Conservation (phyloP, 2,888 invertebrate species). For the Noctua fimbriata region DNA sequence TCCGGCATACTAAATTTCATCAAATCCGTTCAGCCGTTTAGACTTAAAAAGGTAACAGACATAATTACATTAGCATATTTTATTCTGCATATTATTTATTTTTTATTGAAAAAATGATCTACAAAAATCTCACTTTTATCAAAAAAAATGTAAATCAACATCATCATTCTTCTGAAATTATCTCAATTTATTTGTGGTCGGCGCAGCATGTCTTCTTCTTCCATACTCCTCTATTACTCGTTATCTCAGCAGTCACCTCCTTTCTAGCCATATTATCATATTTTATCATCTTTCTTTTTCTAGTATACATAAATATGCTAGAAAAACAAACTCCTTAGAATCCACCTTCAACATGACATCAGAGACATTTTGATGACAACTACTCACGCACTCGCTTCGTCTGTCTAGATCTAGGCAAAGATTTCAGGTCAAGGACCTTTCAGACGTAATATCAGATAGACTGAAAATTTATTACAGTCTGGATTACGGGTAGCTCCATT, state of each 20-base stretch:
- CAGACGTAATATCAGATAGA: constrained; percentile 43
- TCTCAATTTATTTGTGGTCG: too few relatives aligned
- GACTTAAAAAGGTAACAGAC: not conserved
- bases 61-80: too few relatives aligned
- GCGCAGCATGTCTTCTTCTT: too few relatives aligned
- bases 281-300: too few relatives aligned
- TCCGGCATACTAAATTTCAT: not conserved
- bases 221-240: too few relatives aligned
- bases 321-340: not conserved
- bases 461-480: constrained; percentile 35
- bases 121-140: not conserved
- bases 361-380: constrained; percentile 27
- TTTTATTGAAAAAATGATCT: too few relatives aligned
- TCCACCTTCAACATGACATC: not conserved
- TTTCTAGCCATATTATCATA: too few relatives aligned
- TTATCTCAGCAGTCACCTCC: too few relatives aligned
- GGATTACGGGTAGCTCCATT: not conserved
- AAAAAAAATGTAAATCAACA: not conserved
- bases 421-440: constrained; percentile 37
- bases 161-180: too few relatives aligned
- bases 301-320: not conserved
- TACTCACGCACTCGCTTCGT: constrained; percentile 38
- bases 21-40: not conserved
- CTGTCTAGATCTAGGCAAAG: constrained; percentile 29
- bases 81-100: too few relatives aligned